These are phyloP conservation scores for Cyclopterus lumpus DNA, from an alignment of 2,797 vertebrate genomes.

Conservation along the genomic window DNA sequence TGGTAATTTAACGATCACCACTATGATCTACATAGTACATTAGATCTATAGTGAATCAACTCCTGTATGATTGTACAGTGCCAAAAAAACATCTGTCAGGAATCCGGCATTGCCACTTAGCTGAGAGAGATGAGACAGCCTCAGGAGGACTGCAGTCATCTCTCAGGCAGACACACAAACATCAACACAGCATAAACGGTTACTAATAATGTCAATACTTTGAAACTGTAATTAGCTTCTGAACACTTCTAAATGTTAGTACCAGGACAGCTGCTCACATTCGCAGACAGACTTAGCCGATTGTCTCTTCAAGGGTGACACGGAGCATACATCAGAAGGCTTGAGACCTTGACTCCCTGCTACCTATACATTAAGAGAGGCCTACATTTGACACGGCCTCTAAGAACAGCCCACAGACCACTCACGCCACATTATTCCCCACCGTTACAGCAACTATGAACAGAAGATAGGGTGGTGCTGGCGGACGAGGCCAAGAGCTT, in stretches of 20 bases:
- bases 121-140: slow-evolving; percentile 52
- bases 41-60: background rate
- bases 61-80: background rate
- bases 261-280: slow-evolving; percentile 48
- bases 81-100: slow-evolving; percentile 10
- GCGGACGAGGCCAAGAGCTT: background rate
- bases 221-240: slow-evolving; percentile 42
- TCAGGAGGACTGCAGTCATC: slow-evolving; percentile 34
- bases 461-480: background rate
- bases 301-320: slow-evolving; percentile 48
- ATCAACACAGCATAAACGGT: slow-evolving; percentile 27
- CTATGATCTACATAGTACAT: background rate
- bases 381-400: slow-evolving; percentile 28
- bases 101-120: slow-evolving; percentile 21
- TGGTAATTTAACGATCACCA: background rate
- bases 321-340: slow-evolving; percentile 9
- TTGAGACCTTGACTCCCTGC: slow-evolving; percentile 41
- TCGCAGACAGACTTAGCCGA: slow-evolving; percentile 31
- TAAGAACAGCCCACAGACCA: slow-evolving; percentile 15
- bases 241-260: slow-evolving; percentile 36
- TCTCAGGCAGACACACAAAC: slow-evolving; percentile 17
- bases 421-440: slow-evolving; percentile 6
- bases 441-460: slow-evolving; percentile 19
- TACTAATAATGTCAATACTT: slow-evolving; percentile 43
- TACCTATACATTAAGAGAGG: slow-evolving; percentile 12